These are phyloP conservation scores for Galeruca laticollis DNA, from an alignment of 2,888 invertebrate genomes.

Conservation along the genomic window DNA sequence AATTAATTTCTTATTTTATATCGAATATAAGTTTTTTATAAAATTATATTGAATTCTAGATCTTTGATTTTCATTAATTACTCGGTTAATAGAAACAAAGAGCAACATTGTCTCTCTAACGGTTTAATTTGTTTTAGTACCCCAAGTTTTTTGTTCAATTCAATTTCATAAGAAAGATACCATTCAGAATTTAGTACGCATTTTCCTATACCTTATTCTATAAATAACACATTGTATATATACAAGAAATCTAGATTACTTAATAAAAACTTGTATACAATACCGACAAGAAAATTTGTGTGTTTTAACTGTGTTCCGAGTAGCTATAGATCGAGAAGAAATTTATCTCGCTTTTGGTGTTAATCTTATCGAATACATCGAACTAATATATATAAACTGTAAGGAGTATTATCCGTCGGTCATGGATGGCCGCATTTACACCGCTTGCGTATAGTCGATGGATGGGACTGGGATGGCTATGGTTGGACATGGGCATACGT, in stretches of 20 bases:
- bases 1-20: no score
- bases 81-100: no score
- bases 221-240: no score
- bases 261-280: not conserved
- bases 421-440: conserved; percentile 44
- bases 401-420: conserved; percentile 44
- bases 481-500: conserved; percentile 50
- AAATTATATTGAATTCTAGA: no score
- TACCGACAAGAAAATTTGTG: not conserved
- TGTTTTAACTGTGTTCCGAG: not conserved
- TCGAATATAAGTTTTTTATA: no score
- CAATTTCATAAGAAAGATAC: no score
- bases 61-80: no score
- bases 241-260: not conserved
- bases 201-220: no score
- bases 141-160: no score
- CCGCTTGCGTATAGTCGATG: conserved; percentile 43
- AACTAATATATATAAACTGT: conserved; percentile 22
- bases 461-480: conserved; percentile 13
- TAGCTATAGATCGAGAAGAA: not conserved
- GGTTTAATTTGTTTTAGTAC: no score
- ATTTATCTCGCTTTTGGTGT: conserved; percentile 46
- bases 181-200: no score
- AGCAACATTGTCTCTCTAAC: no score
- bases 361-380: conserved; percentile 23